Conservation (phyloP, 2,113 vertebrate genomes). For the Eclectus roratus region DNA sequence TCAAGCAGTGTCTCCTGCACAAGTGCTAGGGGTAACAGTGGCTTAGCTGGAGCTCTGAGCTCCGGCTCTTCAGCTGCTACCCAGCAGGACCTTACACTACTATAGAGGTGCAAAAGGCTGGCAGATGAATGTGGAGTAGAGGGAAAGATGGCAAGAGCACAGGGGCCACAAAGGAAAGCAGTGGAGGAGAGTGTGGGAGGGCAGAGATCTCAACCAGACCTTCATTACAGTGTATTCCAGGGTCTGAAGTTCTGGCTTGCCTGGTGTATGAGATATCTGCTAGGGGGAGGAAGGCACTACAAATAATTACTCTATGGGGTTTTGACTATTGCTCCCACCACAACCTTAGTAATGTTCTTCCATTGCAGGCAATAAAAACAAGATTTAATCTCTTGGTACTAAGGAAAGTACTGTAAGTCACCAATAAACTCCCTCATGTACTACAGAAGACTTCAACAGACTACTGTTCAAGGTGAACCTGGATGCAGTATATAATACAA, state of each 20-base stretch:
- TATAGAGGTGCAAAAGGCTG: neutral
- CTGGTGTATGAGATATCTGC: neutral
- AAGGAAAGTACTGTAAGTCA: neutral
- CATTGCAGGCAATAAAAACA: slow-evolving; percentile 52
- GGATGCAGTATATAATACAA: neutral
- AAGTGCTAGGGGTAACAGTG: rapidly evolving
- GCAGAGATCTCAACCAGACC: neutral
- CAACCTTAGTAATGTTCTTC: neutral
- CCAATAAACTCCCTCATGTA: rapidly evolving
- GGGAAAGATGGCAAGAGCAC: neutral
- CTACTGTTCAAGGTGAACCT: neutral
- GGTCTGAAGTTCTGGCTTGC: neutral
- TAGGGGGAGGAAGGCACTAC: too few relatives aligned
- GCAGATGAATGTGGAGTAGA: neutral
- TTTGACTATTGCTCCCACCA: neutral
- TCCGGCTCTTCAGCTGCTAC: neutral
- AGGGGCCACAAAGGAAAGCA: neutral
- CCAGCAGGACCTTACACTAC: neutral
- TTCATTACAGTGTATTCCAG: rapidly evolving
- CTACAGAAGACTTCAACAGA: neutral
- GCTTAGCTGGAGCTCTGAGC: neutral
- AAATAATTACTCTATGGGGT: neutral
- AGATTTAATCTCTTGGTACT: neutral
- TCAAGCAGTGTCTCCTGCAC: rapidly evolving
- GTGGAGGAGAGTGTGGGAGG: neutral